Base-by-base conservation (phyloP, 1,140 invertebrate species). In the Contarinia nasturtii region DNA sequence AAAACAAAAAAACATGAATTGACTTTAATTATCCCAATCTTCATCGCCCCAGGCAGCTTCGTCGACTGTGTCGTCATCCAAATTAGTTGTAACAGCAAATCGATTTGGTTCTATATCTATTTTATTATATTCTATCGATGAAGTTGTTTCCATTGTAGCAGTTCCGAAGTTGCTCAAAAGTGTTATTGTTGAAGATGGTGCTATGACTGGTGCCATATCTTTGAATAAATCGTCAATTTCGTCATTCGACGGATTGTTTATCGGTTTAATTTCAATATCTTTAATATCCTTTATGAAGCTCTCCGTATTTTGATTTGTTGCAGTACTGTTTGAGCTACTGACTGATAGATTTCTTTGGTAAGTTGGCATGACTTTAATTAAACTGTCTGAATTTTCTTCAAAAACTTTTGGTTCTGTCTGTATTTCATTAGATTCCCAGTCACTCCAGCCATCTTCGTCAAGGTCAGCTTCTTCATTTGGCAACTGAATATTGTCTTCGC, bases 201-300 rank as follows among this genome's bases (percentile, higher is more conserved):
- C 71, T 53, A 87, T 85, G 5, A 84, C 71, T 7, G 84, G 84
- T 53, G 79, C 79, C 84, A 87, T 87, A 56, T 86, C 84, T 45
- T 77, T 78, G 54, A 87, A 87, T 52, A 83, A 85, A 56, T 86
- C 79, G 54, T 80, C 76, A 47, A 76, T 53, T 17, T 52, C 49
- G 33, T 51, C 53, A 45, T 66, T 64, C 33, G 66, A 65, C 22
- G 64, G 63, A 14, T 62, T 55, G 27, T 27, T 27, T 50, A 73
- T 75, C 46, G 78, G 74, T 58, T 83, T 81, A 41, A 83, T 84
- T 55, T 85, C 82, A 18, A 85, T 63, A 49, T 80, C 74, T 4
- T 70, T 71, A 52, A 86, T 79, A 60, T 78, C 75, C 67, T 77
- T 62, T 58, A 72, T 51, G 56, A 70, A 55, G 58, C 67, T 62